phyloP scores from a whole-genome alignment of 2,888 invertebrate species.

The Euproctis similis region DNA sequence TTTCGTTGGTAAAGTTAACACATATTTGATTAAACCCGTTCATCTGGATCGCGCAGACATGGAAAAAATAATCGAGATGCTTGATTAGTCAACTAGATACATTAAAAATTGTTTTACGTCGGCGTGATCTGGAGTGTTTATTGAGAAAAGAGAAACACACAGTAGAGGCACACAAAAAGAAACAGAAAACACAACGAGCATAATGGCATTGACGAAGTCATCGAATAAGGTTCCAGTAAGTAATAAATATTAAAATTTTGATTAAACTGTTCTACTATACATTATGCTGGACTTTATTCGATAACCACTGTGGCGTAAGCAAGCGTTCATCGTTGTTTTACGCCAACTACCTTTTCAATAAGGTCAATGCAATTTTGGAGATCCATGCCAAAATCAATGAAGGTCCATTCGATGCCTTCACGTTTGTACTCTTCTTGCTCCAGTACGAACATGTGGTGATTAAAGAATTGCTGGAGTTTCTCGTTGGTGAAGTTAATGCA shows the following conservation, averaged over 20 bases:
- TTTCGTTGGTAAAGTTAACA: slow-evolving; percentile 97
- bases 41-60: slow-evolving; percentile 77
- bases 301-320: slow-evolving; percentile 60
- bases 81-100: slow-evolving; percentile 24
- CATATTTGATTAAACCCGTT: slow-evolving; percentile 97
- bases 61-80: slow-evolving; percentile 45
- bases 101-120: slow-evolving; percentile 17
- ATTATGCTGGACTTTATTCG: slow-evolving; percentile 38
- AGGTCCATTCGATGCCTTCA: slow-evolving; percentile 96
- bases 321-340: slow-evolving; percentile 70
- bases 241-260: slow-evolving; percentile 4
- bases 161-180: slow-evolving; percentile 46
- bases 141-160: slow-evolving; percentile 39
- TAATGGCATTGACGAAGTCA: slow-evolving; percentile 51
- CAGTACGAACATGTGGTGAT: slow-evolving; percentile 98
- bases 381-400: slow-evolving; percentile 99
- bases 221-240: slow-evolving; percentile 38
- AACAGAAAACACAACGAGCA: slow-evolving; percentile 37
- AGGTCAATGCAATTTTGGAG: slow-evolving; percentile 96
- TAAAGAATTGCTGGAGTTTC: slow-evolving; percentile 98
- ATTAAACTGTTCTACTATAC: slow-evolving; percentile 1
- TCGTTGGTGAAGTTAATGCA: slow-evolving; percentile 99
- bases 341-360: slow-evolving; percentile 90
- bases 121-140: slow-evolving; percentile 27
- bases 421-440: slow-evolving; percentile 97